These are phyloP conservation scores for Himalopsyche kuldschensis DNA, from an alignment of 2,888 invertebrate genomes.

Conservation along the genomic window DNA sequence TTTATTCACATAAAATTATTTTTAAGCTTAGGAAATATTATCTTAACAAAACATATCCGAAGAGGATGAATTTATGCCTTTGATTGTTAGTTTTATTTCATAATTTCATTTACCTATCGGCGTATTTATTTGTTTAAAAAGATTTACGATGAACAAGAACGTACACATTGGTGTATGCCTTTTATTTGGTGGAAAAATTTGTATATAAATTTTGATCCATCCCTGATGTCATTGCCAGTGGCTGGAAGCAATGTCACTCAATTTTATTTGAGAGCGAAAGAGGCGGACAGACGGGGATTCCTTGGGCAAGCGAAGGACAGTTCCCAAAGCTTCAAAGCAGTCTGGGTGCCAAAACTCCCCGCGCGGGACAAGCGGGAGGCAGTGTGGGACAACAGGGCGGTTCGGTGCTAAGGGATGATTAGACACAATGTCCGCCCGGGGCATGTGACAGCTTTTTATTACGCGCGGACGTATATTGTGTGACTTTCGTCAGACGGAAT, in stretches of 20 bases:
- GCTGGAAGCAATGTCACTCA: slow-evolving; percentile 36
- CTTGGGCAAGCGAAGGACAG: neutral
- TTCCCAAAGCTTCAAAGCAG: slow-evolving; percentile 5
- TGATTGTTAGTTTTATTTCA: too few species aligned
- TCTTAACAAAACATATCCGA: too few species aligned
- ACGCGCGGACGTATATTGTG: slow-evolving; percentile 38
- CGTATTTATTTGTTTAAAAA: too few species aligned
- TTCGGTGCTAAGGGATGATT: slow-evolving; percentile 37
- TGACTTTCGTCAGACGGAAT: slow-evolving; percentile 38
- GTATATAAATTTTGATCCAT: neutral
- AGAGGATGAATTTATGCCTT: too few species aligned
- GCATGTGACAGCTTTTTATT: slow-evolving; percentile 40
- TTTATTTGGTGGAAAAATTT: too few species aligned
- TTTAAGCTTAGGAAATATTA: too few species aligned
- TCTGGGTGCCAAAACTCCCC: slow-evolving; percentile 26
- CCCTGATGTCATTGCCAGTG: neutral
- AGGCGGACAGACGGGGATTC: slow-evolving; percentile 20
- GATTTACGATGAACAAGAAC: too few species aligned
- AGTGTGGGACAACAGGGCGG: slow-evolving; percentile 22
- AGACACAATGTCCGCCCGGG: slow-evolving; percentile 39
- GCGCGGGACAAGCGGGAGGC: slow-evolving; percentile 18
- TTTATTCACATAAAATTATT: too few species aligned
- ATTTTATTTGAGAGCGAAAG: slow-evolving; percentile 37
- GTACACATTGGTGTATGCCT: too few species aligned
- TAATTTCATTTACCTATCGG: too few species aligned